phyloP scores from a whole-genome alignment of 2,113 vertebrate species.

The Prietella phreatophila region DNA sequence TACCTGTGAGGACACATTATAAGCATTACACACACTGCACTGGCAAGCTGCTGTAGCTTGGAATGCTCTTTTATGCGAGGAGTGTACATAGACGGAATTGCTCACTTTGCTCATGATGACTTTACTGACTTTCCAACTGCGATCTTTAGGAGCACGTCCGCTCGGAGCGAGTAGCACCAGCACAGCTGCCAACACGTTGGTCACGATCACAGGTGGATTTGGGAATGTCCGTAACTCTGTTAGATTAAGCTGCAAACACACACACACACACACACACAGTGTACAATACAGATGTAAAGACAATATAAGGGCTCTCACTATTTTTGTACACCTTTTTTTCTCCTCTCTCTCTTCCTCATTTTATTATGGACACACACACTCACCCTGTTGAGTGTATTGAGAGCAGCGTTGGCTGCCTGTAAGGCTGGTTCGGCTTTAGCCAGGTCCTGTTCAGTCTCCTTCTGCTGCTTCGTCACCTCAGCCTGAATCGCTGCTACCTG shows the following conservation, averaged over 20 bases:
- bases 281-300: not conserved
- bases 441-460: conserved; percentile 72
- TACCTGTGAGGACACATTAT: conserved; percentile 58
- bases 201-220: conserved; percentile 68
- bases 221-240: conserved; percentile 74
- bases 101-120: conserved; percentile 71
- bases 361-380: not conserved
- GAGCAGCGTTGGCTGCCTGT: conserved; percentile 67
- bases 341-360: not conserved
- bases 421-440: conserved; percentile 69
- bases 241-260: conserved; percentile 67
- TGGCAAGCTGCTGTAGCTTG: not conserved
- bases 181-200: conserved; percentile 65
- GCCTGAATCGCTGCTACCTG: conserved; percentile 72
- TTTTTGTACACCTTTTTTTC: not conserved
- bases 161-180: conserved; percentile 67
- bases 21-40: conserved; percentile 34
- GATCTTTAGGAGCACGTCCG: conserved; percentile 71
- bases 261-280: conserved; percentile 16
- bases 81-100: not conserved
- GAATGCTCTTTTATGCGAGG: not conserved
- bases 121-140: conserved; percentile 76
- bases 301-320: not conserved
- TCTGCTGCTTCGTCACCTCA: conserved; percentile 74
- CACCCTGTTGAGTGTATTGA: conserved; percentile 71